These are phyloP conservation scores for Stenichneumon culpator DNA, from an alignment of 2,888 invertebrate genomes.

Conservation along the genomic window DNA sequence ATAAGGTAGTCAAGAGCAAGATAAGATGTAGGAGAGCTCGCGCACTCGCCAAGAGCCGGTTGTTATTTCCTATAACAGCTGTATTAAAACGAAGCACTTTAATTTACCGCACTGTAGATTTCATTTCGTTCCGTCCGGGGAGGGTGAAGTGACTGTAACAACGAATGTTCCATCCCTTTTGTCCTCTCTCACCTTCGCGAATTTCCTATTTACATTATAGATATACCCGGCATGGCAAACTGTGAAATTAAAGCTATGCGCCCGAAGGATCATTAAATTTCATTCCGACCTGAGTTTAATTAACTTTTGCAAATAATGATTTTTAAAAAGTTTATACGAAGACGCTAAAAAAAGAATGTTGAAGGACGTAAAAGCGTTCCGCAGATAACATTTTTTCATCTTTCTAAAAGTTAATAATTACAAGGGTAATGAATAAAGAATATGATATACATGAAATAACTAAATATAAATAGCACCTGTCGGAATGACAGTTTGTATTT, in stretches of 20 bases:
- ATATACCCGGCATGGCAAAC: conserved; percentile 3
- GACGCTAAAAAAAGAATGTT: not conserved
- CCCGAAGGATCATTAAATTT: conserved; percentile 4
- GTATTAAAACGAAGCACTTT: conserved; percentile 83
- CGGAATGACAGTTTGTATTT: too few relatives aligned
- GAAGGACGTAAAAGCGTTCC: not conserved
- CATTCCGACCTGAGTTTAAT: not conserved
- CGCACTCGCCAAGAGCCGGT: conserved; percentile 65
- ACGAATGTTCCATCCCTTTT: conserved; percentile 25
- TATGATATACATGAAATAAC: too few relatives aligned
- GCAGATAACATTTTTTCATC: not conserved
- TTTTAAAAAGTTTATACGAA: not conserved
- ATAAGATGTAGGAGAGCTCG: conserved; percentile 52
- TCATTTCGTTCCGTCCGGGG: conserved; percentile 80
- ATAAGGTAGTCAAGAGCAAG: conserved; percentile 51
- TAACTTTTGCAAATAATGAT: not conserved
- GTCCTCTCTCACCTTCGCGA: conserved; percentile 36
- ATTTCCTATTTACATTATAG: conserved; percentile 44
- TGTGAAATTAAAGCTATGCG: conserved; percentile 25
- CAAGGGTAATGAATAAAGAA: too few relatives aligned
- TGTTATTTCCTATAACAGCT: conserved; percentile 83
- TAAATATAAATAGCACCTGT: too few relatives aligned
- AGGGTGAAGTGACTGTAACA: conserved; percentile 55
- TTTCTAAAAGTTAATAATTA: too few relatives aligned
- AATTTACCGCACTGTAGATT: conserved; percentile 84